A percentile compares a stretch with the other conserved stretches of the same genome.
phyloP scores from a whole-genome alignment of 2,888 invertebrate species.

The Scrobipalpa costella region DNA sequence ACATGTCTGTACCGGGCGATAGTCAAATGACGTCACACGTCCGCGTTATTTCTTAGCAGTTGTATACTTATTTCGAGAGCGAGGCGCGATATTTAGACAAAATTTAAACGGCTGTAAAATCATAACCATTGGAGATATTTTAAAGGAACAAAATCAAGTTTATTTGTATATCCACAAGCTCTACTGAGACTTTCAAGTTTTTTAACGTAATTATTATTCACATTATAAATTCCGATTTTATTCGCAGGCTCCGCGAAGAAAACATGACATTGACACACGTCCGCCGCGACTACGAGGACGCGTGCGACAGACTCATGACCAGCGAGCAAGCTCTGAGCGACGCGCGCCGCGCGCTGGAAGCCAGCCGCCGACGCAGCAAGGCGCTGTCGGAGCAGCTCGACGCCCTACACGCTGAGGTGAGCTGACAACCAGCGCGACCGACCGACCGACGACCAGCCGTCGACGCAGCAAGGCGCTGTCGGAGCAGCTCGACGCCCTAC shows the following conservation, averaged over 20 bases:
- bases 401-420: constrained; percentile 2
- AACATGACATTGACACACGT: constrained; percentile 52
- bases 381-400: neutral
- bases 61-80: too few species aligned
- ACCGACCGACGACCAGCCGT: neutral
- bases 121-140: too few species aligned
- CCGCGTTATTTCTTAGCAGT: too few species aligned
- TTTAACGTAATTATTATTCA: too few species aligned
- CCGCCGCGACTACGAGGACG: constrained; percentile 67
- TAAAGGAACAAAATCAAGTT: too few species aligned
- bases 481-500: neutral
- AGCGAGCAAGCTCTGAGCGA: neutral
- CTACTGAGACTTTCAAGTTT: too few species aligned
- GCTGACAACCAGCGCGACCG: constrained; percentile 34
- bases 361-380: neutral
- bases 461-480: neutral
- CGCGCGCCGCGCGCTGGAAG: neutral
- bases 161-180: too few species aligned
- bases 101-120: too few species aligned
- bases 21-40: too few species aligned
- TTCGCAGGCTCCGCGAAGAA: constrained; percentile 65
- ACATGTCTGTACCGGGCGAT: too few species aligned
- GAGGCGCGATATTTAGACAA: too few species aligned
- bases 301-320: constrained; percentile 54
- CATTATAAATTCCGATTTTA: neutral